Conservation (phyloP, 2,113 vertebrate species). For the Suncus etruscus region DNA sequence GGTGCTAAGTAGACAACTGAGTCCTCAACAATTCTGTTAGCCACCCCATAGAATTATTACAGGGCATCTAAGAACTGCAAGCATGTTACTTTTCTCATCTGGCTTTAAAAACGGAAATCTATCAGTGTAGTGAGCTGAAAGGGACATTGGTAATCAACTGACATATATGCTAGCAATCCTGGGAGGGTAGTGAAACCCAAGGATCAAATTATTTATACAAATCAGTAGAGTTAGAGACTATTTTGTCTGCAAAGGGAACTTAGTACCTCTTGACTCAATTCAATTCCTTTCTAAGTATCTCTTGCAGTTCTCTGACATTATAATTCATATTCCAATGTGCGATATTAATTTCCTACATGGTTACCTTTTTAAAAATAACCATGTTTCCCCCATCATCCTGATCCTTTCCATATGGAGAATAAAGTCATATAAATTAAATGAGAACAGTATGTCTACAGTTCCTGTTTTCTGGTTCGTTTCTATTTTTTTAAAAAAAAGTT, state of each 20-base stretch:
- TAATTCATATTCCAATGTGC: neutral
- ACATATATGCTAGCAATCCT: fast-evolving
- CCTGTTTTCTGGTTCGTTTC: too few relatives aligned
- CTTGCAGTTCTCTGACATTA: neutral
- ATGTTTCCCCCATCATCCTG: neutral
- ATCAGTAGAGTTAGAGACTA: fast-evolving
- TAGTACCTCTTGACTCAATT: too few relatives aligned
- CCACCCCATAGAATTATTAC: fast-evolving
- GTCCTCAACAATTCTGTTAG: neutral
- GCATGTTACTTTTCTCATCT: neutral
- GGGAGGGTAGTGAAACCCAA: fast-evolving
- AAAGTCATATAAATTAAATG: constrained; percentile 75
- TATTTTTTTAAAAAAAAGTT: neutral
- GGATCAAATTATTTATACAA: fast-evolving
- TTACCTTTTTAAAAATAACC: constrained; percentile 11
- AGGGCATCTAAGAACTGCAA: neutral
- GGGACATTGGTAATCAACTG: neutral
- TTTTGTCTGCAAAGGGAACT: neutral
- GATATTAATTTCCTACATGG: neutral
- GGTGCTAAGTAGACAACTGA: fast-evolving
- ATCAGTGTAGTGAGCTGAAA: fast-evolving
- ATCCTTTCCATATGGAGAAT: constrained; percentile 33
- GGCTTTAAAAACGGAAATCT: neutral
- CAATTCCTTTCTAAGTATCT: fast-evolving
- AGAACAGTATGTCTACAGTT: constrained; percentile 64